Base-by-base conservation (phyloP, 2,113 vertebrate species). In the Tringa solitaria region DNA sequence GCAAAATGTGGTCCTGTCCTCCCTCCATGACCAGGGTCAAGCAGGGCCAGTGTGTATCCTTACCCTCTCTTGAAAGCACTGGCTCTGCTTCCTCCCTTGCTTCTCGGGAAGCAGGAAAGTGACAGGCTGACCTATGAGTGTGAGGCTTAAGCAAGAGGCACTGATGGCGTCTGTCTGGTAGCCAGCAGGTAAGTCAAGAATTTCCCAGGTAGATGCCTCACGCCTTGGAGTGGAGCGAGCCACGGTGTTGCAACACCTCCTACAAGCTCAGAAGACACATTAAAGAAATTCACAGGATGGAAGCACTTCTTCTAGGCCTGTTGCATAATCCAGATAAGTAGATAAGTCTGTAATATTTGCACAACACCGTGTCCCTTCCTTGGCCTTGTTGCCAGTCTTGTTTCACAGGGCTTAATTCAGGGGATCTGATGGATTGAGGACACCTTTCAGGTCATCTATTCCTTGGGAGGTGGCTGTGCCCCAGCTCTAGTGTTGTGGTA, bases 311-410 rank as follows among this genome's bases (percentile, higher is more conserved):
- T 82, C 87, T 87, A 84, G 92, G 80, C 80, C 92, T 95, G 83
- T 97, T 97, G 95, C 90, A 61, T 96, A 97, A 96, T 84, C 79
- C 88, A 88, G 86, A 81, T 97, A 92, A 96, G 88, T 16, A 89
- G 92, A 89, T 96, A 94, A 96, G 73, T 82, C 68, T 70, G 75
- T 43, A 84, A 81, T 90, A 93, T 93, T 94, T 96, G 90, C 95
- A 90, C 92, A 96, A 78, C 90, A 60, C 61, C 0, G 0, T 94
- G 87, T 90, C 95, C 93, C 90, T 90, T 95, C 76, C 32, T 74
- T 92, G 96, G 95, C 96, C 89, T 93, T 89, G 81, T 87, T 94
- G 92, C 92, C 64, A 53, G 86, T 94, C 92, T 93, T 20, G 0
- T 91, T 96, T 89, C 79, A 65, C 69, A 91, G 86, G 73, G 43